phyloP scores from a whole-genome alignment of 2,888 invertebrate genomes.

The Lasioglossum vierecki region DNA sequence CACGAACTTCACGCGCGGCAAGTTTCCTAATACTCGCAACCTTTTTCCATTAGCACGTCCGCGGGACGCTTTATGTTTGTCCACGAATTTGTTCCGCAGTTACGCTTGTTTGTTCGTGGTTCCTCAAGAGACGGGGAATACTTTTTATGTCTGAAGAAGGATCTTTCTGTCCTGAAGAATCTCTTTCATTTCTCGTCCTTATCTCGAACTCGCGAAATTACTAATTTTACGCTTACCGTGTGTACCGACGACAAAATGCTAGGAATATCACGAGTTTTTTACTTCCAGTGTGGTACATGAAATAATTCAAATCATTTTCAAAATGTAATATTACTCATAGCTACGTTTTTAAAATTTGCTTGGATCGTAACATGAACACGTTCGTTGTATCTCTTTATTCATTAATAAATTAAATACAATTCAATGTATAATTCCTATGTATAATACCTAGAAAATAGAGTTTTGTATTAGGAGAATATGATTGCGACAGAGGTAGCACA shows the following conservation, averaged over 20 bases:
- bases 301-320: neutral
- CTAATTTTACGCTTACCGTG: neutral
- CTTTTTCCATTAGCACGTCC: slow-evolving; percentile 60
- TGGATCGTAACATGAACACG: neutral
- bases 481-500: too few species aligned
- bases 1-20: slow-evolving; percentile 48
- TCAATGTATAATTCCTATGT: too few species aligned
- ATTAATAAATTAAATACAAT: too few species aligned
- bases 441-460: too few species aligned
- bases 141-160: neutral
- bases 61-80: slow-evolving; percentile 34
- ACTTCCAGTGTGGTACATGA: neutral
- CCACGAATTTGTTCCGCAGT: slow-evolving; percentile 32
- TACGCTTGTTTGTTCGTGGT: slow-evolving; percentile 29
- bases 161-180: neutral
- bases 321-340: neutral
- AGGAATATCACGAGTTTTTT: neutral
- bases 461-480: too few species aligned
- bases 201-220: neutral
- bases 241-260: neutral
- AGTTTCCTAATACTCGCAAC: slow-evolving; percentile 56
- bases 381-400: neutral
- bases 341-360: neutral
- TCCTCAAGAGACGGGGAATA: neutral
- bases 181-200: neutral